A percentile compares a stretch with the other conserved stretches of the same genome.
Conservation (phyloP, 37 sponge, comb jelly and placozoan species). For the Cladorhizidae sp. region DNA sequence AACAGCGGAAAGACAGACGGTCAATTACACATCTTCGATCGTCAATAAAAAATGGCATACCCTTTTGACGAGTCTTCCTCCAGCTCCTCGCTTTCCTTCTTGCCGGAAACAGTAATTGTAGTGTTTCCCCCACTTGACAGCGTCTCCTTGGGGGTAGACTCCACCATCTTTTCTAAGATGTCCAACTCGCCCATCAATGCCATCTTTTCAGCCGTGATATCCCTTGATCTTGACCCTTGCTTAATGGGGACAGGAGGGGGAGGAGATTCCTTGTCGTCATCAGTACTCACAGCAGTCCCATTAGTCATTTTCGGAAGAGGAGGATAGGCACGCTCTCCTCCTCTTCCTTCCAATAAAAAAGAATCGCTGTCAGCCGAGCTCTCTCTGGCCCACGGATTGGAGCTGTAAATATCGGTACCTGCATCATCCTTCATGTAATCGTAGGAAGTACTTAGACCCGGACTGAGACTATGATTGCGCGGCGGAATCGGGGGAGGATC, state of each 20-base stretch:
- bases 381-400: background rate
- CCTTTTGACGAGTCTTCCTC: background rate
- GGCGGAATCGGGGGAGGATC: constrained; percentile 42
- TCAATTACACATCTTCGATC: background rate
- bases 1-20: background rate
- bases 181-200: constrained; percentile 26
- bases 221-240: background rate
- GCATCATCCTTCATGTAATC: background rate
- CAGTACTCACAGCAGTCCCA: background rate
- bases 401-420: background rate
- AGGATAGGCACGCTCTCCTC: constrained; percentile 16
- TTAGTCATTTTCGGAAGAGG: constrained; percentile 31
- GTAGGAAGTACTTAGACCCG: background rate
- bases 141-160: too few relatives aligned
- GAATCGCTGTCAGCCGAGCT: background rate
- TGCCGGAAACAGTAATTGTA: background rate
- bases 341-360: constrained; percentile 75
- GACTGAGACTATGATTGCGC: constrained; percentile 30
- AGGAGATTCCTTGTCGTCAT: background rate
- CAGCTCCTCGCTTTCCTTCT: background rate
- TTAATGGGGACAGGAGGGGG: constrained; percentile 29
- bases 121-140: background rate
- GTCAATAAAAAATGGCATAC: background rate
- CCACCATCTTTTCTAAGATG: constrained; percentile 14
- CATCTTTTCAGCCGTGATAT: constrained; percentile 14